These are phyloP conservation scores for Ganaspis sp. DNA, from an alignment of 1,140 invertebrate species.

Conservation along the genomic window DNA sequence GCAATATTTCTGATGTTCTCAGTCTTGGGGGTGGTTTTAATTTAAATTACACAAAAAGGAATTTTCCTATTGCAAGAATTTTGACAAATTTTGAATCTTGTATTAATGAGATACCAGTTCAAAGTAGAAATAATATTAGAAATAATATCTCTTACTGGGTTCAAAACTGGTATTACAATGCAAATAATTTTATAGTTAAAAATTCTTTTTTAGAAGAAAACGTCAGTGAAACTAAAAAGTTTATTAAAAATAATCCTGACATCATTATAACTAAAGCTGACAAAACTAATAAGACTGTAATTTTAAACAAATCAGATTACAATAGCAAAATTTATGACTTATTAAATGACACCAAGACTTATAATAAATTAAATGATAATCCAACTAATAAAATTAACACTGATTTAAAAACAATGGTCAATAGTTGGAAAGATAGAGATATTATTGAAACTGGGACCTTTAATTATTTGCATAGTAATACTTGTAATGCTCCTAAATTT, in stretches of 20 bases:
- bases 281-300: constrained; percentile 55
- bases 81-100: background rate
- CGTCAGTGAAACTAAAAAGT: too few relatives aligned
- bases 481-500: too few relatives aligned
- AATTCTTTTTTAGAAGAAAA: constrained; percentile 27
- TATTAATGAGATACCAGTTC: background rate
- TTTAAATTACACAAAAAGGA: constrained; percentile 12
- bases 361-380: too few relatives aligned
- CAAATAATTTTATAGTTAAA: constrained; percentile 33
- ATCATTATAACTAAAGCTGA: constrained; percentile 53
- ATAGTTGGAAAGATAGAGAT: too few relatives aligned
- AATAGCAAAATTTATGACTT: constrained; percentile 43
- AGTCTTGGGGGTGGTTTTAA: constrained; percentile 43
- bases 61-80: constrained; percentile 18
- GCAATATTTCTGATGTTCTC: constrained; percentile 39
- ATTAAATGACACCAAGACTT: too few relatives aligned
- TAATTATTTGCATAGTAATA: too few relatives aligned
- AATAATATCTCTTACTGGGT: background rate
- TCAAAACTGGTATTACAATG: background rate
- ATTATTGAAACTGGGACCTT: too few relatives aligned
- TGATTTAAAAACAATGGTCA: too few relatives aligned
- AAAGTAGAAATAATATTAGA: constrained; percentile 16
- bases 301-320: constrained; percentile 45
- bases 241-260: constrained; percentile 21
- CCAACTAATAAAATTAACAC: too few relatives aligned